Percentiles rank a stretch among this genome's conserved stretches.
Evolutionary conservation across 2,888 invertebrate genomes (phyloP).

Genomic region (Meta bourneti): DNA sequence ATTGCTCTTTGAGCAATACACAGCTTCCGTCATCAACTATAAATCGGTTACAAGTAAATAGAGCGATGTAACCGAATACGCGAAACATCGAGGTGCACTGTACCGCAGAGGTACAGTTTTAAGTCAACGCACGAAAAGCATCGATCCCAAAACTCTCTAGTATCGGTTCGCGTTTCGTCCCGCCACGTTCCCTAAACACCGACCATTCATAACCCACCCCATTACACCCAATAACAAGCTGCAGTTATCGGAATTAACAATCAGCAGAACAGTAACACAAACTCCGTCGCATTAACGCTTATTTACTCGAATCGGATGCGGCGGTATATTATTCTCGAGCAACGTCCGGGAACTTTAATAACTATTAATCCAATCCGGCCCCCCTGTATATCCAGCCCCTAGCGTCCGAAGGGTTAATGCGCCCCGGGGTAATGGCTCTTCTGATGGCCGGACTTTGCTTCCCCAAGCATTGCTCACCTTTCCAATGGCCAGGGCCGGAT

Average conservation of each 20-base stretch:
- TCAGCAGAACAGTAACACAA: background rate
- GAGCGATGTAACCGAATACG: no score
- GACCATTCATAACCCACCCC: background rate
- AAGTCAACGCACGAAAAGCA: no score
- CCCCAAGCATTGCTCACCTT: background rate
- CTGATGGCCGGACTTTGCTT: background rate
- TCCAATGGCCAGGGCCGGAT: no score
- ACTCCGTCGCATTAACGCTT: conserved; percentile 10
- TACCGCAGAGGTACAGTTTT: no score
- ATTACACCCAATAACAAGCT: background rate
- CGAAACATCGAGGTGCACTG: no score
- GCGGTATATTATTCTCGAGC: background rate
- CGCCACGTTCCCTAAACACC: background rate
- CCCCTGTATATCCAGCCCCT: background rate
- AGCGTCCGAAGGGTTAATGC: background rate
- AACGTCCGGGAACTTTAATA: conserved; percentile 10
- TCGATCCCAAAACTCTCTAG: no score
- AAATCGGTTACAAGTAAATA: no score
- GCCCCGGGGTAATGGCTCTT: background rate
- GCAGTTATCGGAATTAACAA: background rate
- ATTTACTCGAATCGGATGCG: conserved; percentile 11
- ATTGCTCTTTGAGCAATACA: no score
- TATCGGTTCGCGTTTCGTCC: background rate
- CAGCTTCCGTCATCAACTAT: no score
- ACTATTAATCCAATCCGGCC: conserved; percentile 25